Percentiles rank a stretch among this genome's conserved stretches.
phyloP scores from a whole-genome alignment of 2,888 invertebrate genomes.

The Caenorhabditis panamensis region DNA sequence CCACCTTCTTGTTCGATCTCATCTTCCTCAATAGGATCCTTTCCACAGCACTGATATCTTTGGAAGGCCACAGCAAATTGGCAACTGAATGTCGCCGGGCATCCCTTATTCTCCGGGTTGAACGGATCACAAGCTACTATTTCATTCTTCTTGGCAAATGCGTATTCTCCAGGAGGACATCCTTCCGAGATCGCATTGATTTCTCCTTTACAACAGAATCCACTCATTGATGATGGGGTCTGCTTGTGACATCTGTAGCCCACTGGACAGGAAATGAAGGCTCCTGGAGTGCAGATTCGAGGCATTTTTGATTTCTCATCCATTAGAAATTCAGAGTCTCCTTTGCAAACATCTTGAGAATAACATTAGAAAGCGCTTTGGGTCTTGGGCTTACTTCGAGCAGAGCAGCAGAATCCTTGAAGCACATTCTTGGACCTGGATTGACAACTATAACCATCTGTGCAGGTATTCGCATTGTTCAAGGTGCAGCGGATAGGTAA shows the following conservation, averaged over 20 bases:
- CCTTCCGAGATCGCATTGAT: slow-evolving; percentile 77
- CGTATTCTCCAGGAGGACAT: slow-evolving; percentile 78
- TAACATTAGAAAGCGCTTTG: background rate
- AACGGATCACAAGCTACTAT: slow-evolving; percentile 79
- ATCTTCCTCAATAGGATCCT: slow-evolving; percentile 77
- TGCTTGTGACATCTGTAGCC: slow-evolving; percentile 76
- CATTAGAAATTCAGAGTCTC: slow-evolving; percentile 74
- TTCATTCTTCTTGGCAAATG: slow-evolving; percentile 69
- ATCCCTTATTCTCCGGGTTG: slow-evolving; percentile 75
- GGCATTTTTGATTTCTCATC: slow-evolving; percentile 79
- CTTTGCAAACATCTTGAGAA: slow-evolving; percentile 73
- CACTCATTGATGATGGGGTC: slow-evolving; percentile 61
- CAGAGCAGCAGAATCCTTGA: slow-evolving; percentile 78
- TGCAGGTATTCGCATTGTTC: slow-evolving; percentile 71
- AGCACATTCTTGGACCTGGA: slow-evolving; percentile 71
- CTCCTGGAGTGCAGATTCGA: slow-evolving; percentile 76
- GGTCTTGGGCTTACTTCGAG: slow-evolving; percentile 74
- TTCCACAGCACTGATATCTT: slow-evolving; percentile 79
- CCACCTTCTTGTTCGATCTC: slow-evolving; percentile 71
- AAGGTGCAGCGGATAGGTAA: slow-evolving; percentile 76
- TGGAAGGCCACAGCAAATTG: slow-evolving; percentile 77
- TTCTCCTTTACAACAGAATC: slow-evolving; percentile 78
- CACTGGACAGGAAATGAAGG: slow-evolving; percentile 75
- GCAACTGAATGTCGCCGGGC: slow-evolving; percentile 69
- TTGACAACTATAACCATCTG: slow-evolving; percentile 77